A percentile compares a stretch with the other conserved stretches of the same genome.
phyloP scores from a whole-genome alignment of 1,140 invertebrate species.

The Melanaphis sacchari region DNA sequence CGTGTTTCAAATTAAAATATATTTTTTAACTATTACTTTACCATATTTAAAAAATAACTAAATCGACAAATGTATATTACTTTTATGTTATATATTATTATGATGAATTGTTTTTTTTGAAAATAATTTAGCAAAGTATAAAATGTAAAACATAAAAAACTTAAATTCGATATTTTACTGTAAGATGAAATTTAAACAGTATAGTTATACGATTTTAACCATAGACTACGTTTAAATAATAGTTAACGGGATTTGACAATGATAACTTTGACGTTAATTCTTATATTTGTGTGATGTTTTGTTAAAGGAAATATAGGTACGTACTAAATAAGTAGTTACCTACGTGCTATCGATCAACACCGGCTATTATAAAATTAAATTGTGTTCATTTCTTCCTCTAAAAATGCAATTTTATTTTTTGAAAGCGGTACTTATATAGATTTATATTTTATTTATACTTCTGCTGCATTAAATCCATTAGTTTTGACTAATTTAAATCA shows the following conservation, averaged over 20 bases:
- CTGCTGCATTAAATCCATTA: not conserved
- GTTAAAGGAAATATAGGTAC: too few species aligned
- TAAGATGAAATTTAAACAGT: not conserved
- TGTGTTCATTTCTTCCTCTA: not conserved
- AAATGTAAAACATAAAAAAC: not conserved
- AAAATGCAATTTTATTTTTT: not conserved
- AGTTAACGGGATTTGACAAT: not conserved
- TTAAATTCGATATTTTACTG: too few species aligned
- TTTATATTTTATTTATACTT: not conserved
- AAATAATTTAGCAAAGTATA: too few species aligned
- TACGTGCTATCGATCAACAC: not conserved
- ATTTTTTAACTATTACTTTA: too few species aligned
- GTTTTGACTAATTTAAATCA: not conserved
- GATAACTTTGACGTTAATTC: not conserved
- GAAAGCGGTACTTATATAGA: not conserved
- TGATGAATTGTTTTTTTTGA: not conserved
- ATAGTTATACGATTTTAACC: not conserved
- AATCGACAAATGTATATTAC: too few species aligned
- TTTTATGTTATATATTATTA: not conserved
- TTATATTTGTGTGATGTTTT: not conserved
- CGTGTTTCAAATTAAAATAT: too few species aligned
- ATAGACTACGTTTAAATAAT: not conserved
- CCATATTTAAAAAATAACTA: too few species aligned
- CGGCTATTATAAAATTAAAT: not conserved
- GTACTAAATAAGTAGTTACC: not conserved